Conservation (phyloP, 2,113 vertebrate genomes). For the Paraplagusia blochii region DNA sequence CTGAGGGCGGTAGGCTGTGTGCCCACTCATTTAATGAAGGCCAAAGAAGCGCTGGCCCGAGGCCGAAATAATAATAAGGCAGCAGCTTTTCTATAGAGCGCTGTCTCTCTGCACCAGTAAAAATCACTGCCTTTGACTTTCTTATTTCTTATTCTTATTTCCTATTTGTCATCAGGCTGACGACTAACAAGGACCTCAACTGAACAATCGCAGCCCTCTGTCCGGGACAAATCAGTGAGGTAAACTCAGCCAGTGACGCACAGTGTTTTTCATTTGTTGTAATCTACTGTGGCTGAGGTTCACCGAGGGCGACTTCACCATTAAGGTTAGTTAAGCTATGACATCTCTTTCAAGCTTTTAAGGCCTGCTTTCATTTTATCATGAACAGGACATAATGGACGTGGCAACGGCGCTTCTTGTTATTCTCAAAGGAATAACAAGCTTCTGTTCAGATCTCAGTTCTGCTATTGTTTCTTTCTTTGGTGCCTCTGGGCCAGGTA, state of each 20-base stretch:
- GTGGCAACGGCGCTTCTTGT: constrained; percentile 33
- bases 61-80: constrained; percentile 8
- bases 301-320: background rate
- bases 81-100: background rate
- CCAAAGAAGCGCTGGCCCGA: background rate
- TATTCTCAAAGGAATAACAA: constrained; percentile 44
- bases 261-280: constrained; percentile 5
- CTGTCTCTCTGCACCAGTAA: background rate
- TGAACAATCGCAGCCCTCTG: background rate
- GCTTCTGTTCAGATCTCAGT: constrained; percentile 34
- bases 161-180: background rate
- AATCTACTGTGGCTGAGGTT: constrained; percentile 2
- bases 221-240: no score
- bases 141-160: background rate
- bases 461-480: constrained; percentile 24
- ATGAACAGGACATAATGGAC: constrained; percentile 30
- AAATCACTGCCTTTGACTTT: background rate
- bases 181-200: background rate
- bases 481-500: no score
- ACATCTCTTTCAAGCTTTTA: constrained; percentile 10
- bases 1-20: constrained; percentile 10
- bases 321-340: constrained; percentile 1
- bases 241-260: constrained; percentile 4
- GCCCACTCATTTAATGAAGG: constrained; percentile 24
- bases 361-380: constrained; percentile 19